Percentiles rank a stretch among this genome's conserved stretches.
phyloP scores from a whole-genome alignment of 2,888 invertebrate species.

The Strigamia transsilvanica region DNA sequence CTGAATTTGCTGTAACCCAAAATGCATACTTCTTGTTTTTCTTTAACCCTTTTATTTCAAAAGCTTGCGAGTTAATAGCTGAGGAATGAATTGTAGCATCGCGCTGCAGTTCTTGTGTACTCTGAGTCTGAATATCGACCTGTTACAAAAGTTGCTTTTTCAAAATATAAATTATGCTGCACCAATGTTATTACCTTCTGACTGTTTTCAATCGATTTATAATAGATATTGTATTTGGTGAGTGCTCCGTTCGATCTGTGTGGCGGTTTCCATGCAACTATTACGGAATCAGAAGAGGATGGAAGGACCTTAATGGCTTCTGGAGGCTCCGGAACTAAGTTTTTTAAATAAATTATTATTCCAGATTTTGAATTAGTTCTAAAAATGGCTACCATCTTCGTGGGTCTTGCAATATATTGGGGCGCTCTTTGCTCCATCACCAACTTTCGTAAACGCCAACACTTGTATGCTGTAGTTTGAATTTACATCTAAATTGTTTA shows the following conservation, averaged over 20 bases:
- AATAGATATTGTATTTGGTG: not conserved
- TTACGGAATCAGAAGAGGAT: not conserved
- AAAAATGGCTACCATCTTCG: not conserved
- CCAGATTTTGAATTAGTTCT: no score
- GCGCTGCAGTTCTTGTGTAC: not conserved
- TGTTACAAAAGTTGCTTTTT: not conserved
- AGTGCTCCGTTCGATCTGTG: conserved; percentile 10
- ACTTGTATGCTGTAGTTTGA: conserved; percentile 13
- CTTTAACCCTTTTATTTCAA: conserved; percentile 26
- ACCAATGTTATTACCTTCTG: not conserved
- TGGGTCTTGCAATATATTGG: conserved; percentile 1
- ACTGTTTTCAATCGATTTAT: not conserved
- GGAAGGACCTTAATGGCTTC: conserved; percentile 6
- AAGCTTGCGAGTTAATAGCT: not conserved
- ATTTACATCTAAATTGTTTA: not conserved
- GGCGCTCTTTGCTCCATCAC: not conserved
- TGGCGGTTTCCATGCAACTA: not conserved
- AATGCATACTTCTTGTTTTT: conserved; percentile 46
- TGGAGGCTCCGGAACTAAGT: not conserved
- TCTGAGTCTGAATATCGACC: not conserved
- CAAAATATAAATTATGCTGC: no score
- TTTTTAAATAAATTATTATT: conserved; percentile 43
- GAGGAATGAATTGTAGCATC: conserved; percentile 29
- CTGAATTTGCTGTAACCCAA: conserved; percentile 41
- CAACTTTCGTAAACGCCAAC: not conserved